These are phyloP conservation scores for Nothobranchius furzeri DNA, from an alignment of 2,113 vertebrate genomes.

Conservation along the genomic window DNA sequence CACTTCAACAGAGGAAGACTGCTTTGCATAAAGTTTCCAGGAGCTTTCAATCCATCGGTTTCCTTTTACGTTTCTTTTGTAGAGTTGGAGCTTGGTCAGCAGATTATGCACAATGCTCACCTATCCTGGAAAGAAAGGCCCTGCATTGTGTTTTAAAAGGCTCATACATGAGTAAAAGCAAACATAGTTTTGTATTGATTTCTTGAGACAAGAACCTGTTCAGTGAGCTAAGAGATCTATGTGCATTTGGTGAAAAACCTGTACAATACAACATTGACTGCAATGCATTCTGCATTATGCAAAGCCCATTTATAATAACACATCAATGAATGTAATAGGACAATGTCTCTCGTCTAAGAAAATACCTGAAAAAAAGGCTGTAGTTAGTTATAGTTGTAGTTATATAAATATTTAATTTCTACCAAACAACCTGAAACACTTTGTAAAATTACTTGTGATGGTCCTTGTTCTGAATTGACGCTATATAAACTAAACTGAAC, in stretches of 20 bases:
- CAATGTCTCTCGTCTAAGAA: slow-evolving; percentile 8
- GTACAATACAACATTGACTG: slow-evolving; percentile 53
- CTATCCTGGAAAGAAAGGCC: slow-evolving; percentile 37
- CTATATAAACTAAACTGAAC: no score
- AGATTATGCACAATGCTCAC: slow-evolving; percentile 48
- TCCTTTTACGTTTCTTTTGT: slow-evolving; percentile 50
- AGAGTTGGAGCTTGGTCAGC: slow-evolving; percentile 66
- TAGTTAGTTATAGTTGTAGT: no score
- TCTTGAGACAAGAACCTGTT: slow-evolving; percentile 57
- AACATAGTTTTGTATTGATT: slow-evolving; percentile 70
- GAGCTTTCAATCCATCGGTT: slow-evolving; percentile 48
- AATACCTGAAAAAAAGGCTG: no score
- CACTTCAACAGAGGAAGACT: slow-evolving; percentile 55
- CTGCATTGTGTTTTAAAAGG: slow-evolving; percentile 25
- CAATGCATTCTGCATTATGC: slow-evolving; percentile 60
- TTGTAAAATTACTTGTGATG: no score
- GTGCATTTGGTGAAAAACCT: slow-evolving; percentile 49
- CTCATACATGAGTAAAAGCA: slow-evolving; percentile 42
- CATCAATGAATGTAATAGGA: slow-evolving; percentile 24
- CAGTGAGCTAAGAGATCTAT: slow-evolving; percentile 37
- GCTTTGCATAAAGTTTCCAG: slow-evolving; percentile 62
- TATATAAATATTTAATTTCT: no score
- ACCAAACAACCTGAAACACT: no score
- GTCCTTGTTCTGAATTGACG: no score
- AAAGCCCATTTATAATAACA: slow-evolving; percentile 49